A percentile compares a stretch with the other conserved stretches of the same genome.
These are phyloP conservation scores for Ammospiza maritima DNA, from an alignment of 2,797 vertebrate genomes.

Conservation along the genomic window DNA sequence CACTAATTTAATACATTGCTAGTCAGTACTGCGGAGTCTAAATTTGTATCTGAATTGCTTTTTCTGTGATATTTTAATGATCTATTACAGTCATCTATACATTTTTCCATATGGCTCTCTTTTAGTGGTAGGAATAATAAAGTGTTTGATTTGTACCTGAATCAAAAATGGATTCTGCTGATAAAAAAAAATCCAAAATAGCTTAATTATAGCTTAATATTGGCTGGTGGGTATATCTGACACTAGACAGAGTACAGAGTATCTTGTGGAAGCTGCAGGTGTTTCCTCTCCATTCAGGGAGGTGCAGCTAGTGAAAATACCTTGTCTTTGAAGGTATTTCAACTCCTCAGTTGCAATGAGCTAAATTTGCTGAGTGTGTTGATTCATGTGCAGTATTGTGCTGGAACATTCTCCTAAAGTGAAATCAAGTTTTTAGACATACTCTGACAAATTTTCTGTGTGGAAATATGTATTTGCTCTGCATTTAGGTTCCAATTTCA, in stretches of 20 bases:
- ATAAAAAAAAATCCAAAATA: neutral
- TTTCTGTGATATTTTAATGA: neutral
- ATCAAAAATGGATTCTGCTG: neutral
- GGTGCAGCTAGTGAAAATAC: neutral
- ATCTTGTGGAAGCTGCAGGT: neutral
- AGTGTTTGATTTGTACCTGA: neutral
- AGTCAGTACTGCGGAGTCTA: neutral
- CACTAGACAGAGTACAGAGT: neutral
- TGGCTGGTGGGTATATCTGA: neutral
- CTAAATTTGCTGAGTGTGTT: neutral
- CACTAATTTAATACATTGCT: neutral
- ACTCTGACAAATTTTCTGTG: neutral
- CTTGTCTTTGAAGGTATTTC: neutral
- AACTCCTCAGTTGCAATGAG: neutral
- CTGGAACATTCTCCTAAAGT: neutral
- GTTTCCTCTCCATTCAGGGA: neutral
- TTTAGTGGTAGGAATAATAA: neutral
- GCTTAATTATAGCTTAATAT: neutral
- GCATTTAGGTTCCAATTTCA: neutral
- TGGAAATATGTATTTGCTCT: neutral
- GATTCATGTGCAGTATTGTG: neutral
- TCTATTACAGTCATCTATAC: neutral
- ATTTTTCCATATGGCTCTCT: neutral
- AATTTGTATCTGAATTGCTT: neutral
- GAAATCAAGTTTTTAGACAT: neutral